Conservation (phyloP, 2,888 invertebrate genomes). For the Blomia tropicalis region DNA sequence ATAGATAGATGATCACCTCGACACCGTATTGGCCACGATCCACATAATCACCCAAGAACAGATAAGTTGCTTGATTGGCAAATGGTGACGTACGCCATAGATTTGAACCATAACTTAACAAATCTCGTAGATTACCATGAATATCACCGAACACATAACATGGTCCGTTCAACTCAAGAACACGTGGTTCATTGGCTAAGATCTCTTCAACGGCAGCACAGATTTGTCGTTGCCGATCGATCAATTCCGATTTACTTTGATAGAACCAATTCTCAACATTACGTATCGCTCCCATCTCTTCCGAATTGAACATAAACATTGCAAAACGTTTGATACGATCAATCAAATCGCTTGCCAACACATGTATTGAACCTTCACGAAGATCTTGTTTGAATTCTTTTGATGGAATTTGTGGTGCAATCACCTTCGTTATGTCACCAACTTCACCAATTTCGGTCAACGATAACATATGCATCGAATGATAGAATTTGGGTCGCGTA, state of each 20-base stretch:
- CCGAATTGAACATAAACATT: neutral
- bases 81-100: slow-evolving; percentile 54
- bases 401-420: neutral
- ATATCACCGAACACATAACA: slow-evolving; percentile 51
- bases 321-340: neutral
- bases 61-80: slow-evolving; percentile 45
- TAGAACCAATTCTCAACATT: neutral
- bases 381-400: neutral
- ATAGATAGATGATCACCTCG: slow-evolving; percentile 44
- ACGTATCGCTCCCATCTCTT: neutral
- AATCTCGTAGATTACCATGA: too few relatives aligned
- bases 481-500: neutral
- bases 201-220: neutral
- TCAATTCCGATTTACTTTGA: neutral
- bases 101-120: slow-evolving; percentile 45
- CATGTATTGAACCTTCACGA: neutral
- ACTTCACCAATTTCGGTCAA: neutral
- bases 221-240: neutral
- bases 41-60: slow-evolving; percentile 61
- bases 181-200: slow-evolving; percentile 32
- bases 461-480: neutral
- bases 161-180: slow-evolving; percentile 43
- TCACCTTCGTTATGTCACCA: neutral
- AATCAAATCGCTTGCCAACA: neutral
- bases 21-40: slow-evolving; percentile 52